Base-by-base conservation (phyloP, 2,797 vertebrate species). In the Lemur catta region DNA sequence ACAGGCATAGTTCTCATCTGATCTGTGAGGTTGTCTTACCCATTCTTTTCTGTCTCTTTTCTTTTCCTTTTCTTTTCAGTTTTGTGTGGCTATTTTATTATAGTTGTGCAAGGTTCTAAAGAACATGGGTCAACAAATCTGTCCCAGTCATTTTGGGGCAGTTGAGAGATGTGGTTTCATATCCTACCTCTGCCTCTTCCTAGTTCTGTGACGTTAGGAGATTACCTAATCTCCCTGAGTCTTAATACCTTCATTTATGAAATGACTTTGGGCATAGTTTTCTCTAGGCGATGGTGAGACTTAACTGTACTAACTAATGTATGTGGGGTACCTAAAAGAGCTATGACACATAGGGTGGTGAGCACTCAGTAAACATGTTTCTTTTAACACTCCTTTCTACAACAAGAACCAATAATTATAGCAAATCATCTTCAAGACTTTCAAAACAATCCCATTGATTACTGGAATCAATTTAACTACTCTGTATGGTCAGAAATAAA, bases 401-500 rank as follows among this genome's bases (percentile, higher is more conserved):
- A 28, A 24, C 30, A 57, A 76, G 41, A 80, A 63, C 46, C 22
- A 78, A 63, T 82, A 94, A 85, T 87, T 63, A 79, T 0, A 94
- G 61, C 59, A 93, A 93, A 69, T 93, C 59, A 48, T 90, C n/a
- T 48, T 85, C 13, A 81, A 93, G 65, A 92, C 30, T 91, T 82
- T 92, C 48, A 88, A 76, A 84, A 81, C 46, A 93, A 84, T 63
- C 74, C 89, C 67, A 65, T 74, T 96, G 67, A 46, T 94, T 74
- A 94, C 38, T 87, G 82, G 33, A 17, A 88, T 95, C 65, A 89
- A 72, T 81, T 80, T 28, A 96, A 20, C 57, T 95, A 38, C 43
- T 91, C 17, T 79, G 6, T 84, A 22, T 92, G 30, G 18, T 92
- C 85, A 92, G 67, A 95, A 95, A 84, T 86, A 87, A 67, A 84